A percentile compares a stretch with the other conserved stretches of the same genome.
These are phyloP conservation scores for Lamellibrachia satsuma DNA, from an alignment of 2,888 invertebrate genomes.

Conservation along the genomic window DNA sequence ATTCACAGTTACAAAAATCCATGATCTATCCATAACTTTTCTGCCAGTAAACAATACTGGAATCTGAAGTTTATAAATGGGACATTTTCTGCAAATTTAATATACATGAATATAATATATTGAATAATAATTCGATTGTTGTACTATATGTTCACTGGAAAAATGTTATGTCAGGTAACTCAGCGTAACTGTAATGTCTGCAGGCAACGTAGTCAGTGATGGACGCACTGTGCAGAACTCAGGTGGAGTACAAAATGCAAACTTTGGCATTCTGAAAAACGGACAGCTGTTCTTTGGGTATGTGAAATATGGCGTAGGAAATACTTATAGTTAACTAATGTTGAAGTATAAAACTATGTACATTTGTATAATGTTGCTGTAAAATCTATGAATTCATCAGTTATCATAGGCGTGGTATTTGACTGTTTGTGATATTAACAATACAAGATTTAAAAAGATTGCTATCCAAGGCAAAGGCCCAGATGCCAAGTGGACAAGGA, in stretches of 20 bases:
- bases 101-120: neutral
- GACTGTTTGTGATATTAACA: neutral
- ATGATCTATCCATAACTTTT: neutral
- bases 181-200: neutral
- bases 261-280: constrained; percentile 63
- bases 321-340: neutral
- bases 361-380: neutral
- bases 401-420: neutral
- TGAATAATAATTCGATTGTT: neutral
- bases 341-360: too few relatives aligned
- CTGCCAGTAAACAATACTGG: neutral
- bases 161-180: neutral
- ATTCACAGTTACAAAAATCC: neutral
- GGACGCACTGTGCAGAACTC: constrained; percentile 56
- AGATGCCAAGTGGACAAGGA: too few relatives aligned
- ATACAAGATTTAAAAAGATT: neutral
- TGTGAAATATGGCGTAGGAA: constrained; percentile 23
- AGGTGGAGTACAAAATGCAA: constrained; percentile 64
- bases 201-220: constrained; percentile 63
- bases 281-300: constrained; percentile 64
- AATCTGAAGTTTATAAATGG: neutral
- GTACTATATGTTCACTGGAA: neutral
- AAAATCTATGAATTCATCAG: neutral
- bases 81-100: neutral
- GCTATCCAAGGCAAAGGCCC: too few relatives aligned